phyloP scores from a whole-genome alignment of 2,888 invertebrate genomes.

The Oxytorus armatus region DNA sequence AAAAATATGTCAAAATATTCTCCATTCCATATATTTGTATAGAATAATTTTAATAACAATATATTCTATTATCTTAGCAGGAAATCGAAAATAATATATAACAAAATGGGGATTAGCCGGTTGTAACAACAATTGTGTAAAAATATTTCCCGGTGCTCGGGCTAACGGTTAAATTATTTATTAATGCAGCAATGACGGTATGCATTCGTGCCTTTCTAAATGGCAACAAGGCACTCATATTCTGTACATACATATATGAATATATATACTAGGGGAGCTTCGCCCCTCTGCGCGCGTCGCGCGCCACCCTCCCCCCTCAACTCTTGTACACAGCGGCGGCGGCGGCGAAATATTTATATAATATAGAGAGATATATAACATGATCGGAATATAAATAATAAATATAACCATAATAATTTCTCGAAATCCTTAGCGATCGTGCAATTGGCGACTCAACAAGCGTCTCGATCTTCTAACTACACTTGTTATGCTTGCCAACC shows the following conservation, averaged over 20 bases:
- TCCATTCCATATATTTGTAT: constrained; percentile 6
- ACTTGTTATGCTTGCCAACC: constrained; percentile 43
- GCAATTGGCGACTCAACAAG: constrained; percentile 37
- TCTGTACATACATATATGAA: background rate
- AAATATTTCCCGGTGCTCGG: constrained; percentile 24
- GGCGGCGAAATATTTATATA: too few relatives aligned
- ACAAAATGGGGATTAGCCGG: constrained; percentile 23
- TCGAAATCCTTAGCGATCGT: constrained; percentile 53
- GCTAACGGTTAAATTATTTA: constrained; percentile 52
- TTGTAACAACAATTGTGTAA: constrained; percentile 29
- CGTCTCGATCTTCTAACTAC: constrained; percentile 25
- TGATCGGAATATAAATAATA: constrained; percentile 11
- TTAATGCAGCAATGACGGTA: constrained; percentile 49
- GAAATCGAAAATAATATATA: constrained; percentile 6
- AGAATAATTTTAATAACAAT: background rate
- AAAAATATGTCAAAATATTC: background rate
- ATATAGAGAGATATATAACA: background rate
- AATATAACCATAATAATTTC: constrained; percentile 29
- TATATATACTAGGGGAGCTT: too few relatives aligned
- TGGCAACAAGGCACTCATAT: constrained; percentile 25
- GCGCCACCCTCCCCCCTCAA: too few relatives aligned
- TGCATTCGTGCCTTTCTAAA: constrained; percentile 62
- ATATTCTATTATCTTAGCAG: background rate
- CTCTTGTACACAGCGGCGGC: too few relatives aligned
- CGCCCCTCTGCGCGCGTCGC: too few relatives aligned